Conservation (phyloP, 2,113 vertebrate genomes). For the Corythornis vintsioides region DNA sequence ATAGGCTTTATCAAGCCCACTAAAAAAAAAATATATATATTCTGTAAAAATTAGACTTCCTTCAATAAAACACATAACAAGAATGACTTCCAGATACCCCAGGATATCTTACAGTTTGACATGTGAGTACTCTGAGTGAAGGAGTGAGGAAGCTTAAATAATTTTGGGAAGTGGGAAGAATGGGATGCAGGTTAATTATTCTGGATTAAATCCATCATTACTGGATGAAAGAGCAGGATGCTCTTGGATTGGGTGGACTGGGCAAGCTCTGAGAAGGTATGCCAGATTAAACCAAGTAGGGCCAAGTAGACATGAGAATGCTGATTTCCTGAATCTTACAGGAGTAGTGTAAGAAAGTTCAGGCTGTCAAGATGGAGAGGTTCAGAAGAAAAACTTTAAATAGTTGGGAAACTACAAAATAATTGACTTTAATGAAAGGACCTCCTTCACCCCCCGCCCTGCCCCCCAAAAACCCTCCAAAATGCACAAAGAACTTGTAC, state of each 20-base stretch:
- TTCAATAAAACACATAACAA: neutral
- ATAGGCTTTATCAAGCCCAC: neutral
- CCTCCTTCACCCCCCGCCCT: neutral
- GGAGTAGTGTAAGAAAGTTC: neutral
- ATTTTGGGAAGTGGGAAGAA: neutral
- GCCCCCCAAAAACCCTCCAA: neutral
- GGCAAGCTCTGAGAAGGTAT: neutral
- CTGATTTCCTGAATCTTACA: neutral
- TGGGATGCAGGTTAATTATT: neutral
- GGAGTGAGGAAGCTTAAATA: neutral
- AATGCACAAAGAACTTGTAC: neutral
- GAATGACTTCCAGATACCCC: neutral
- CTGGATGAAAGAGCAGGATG: neutral
- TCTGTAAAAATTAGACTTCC: neutral
- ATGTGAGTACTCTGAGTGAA: neutral
- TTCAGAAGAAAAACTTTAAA: neutral
- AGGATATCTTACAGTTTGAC: neutral
- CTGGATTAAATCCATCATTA: neutral
- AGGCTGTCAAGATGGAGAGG: neutral
- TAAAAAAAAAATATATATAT: neutral
- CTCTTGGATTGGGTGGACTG: neutral
- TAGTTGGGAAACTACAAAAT: neutral
- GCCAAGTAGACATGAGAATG: neutral
- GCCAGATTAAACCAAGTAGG: neutral
- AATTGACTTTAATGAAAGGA: neutral